Conservation (phyloP, 2,797 vertebrate genomes). For the Phoxinus dragarum region DNA sequence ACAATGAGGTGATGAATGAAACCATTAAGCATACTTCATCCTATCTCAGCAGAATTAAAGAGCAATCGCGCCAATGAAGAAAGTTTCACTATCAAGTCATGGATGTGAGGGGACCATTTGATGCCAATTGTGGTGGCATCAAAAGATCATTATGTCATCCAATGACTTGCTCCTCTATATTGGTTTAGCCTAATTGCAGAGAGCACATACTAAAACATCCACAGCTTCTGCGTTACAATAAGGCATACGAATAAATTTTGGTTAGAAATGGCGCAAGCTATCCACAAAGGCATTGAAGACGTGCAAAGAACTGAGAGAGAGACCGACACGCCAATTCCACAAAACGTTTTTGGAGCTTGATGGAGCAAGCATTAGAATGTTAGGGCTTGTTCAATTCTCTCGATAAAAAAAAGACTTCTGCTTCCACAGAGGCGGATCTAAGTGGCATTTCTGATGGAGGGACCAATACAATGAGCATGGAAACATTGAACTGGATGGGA, state of each 20-base stretch:
- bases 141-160: slow-evolving; percentile 9
- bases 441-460: not conserved
- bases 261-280: slow-evolving; percentile 39
- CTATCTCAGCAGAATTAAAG: slow-evolving; percentile 9
- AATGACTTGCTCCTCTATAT: slow-evolving; percentile 12
- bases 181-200: slow-evolving; percentile 10
- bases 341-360: slow-evolving; percentile 40
- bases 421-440: not conserved
- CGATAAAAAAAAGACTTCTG: not conserved
- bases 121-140: not conserved
- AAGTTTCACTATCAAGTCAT: not conserved
- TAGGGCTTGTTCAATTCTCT: slow-evolving; percentile 9
- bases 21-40: not conserved
- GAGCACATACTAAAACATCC: slow-evolving; percentile 36
- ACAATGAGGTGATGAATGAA: slow-evolving; percentile 46
- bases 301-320: slow-evolving; percentile 49
- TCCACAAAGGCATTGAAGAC: slow-evolving; percentile 35
- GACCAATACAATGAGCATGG: slow-evolving; percentile 9
- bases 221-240: slow-evolving; percentile 48
- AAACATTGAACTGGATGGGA: slow-evolving; percentile 1
- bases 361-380: slow-evolving; percentile 50
- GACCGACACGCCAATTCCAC: slow-evolving; percentile 39
- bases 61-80: slow-evolving; percentile 14
- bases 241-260: slow-evolving; percentile 27
- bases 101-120: not conserved